Base-by-base conservation (phyloP, 2,888 invertebrate species). In the Hydraecia micacea region DNA sequence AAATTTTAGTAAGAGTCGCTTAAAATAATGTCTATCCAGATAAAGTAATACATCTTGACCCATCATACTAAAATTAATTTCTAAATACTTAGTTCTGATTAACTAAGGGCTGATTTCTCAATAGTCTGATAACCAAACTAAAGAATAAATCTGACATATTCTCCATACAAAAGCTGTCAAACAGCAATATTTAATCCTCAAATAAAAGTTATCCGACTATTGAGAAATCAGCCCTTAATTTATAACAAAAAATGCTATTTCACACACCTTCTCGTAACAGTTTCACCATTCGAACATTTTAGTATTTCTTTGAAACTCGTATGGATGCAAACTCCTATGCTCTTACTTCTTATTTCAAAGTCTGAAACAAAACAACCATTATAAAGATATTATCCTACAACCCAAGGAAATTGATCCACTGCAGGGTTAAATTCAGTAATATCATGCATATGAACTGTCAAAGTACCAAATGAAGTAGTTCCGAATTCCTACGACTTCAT, bases 301-400 rank as follows among this genome's bases (percentile, higher is more conserved):
- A 99, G 92, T 79, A 98, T 97, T 96, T 99, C 99, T 92, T 98
- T 99, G 92, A 98, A 98, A 92, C 98, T 98, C 3, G 98, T 98
- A 89, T 98, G 98, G 81, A 98, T 97, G 91, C 99, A 99, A 67
- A 98, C 98, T 74, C 98, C 98, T 90, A 98, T 98, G 91, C 98
- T 98, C 94, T 98, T 98, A 92, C 98, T 98, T 74, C 98, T 97
- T 84, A 98, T 98, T 96, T 99, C 99, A 94, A 98, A 98, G 86
- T 98, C 98, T 97, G 92, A 73, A 97, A 82, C 49, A 39, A 78
- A 63, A 70, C 60, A 70, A 46, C 0, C 0, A 28, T 13, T 13
- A 32, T 28, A n/a, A 32, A 62, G 21, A 55, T 32, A 58, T 8
- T 42, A 9, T 62, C 6, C 15, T 49, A 25, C 9, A 58, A 32